Evolutionary conservation across 1,140 invertebrate genomes (phyloP).

Genomic region (Riptortus pedestris): DNA sequence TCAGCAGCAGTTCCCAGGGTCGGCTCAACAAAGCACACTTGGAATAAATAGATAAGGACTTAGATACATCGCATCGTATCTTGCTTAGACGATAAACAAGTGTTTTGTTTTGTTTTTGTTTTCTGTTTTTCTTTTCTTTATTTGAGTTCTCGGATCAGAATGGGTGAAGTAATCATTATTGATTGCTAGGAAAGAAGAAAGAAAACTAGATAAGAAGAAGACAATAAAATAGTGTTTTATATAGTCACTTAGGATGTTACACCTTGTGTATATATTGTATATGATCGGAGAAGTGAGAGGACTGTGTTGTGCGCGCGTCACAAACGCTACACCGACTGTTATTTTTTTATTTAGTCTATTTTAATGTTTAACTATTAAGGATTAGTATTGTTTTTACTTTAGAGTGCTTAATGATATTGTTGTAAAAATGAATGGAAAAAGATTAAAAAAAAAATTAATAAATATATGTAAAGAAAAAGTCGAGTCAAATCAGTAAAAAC

Average conservation of each 20-base stretch:
- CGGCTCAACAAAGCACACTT: slow-evolving; percentile 4
- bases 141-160: background rate
- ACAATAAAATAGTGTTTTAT: slow-evolving; percentile 18
- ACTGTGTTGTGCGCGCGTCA: slow-evolving; percentile 14
- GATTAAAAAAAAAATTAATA: background rate
- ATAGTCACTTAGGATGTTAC: slow-evolving; percentile 14
- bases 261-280: slow-evolving; percentile 19
- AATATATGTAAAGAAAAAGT: background rate
- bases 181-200: background rate
- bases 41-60: slow-evolving; percentile 8
- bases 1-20: slow-evolving; percentile 2
- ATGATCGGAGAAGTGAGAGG: background rate
- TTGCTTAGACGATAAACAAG: slow-evolving; percentile 10
- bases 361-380: slow-evolving; percentile 18
- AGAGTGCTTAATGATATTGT: slow-evolving; percentile 15
- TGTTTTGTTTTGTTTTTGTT: slow-evolving; percentile 2
- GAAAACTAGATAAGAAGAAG: slow-evolving; percentile 13
- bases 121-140: background rate
- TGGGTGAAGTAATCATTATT: background rate
- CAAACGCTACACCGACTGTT: slow-evolving; percentile 16
- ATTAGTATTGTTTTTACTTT: slow-evolving; percentile 18
- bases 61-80: slow-evolving; percentile 1
- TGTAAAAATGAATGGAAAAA: slow-evolving; percentile 2
- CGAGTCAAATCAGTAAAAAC: background rate
- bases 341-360: slow-evolving; percentile 19